Base-by-base conservation (phyloP, 1,140 invertebrate genomes). In the Lordiphosa stackelbergi region DNA sequence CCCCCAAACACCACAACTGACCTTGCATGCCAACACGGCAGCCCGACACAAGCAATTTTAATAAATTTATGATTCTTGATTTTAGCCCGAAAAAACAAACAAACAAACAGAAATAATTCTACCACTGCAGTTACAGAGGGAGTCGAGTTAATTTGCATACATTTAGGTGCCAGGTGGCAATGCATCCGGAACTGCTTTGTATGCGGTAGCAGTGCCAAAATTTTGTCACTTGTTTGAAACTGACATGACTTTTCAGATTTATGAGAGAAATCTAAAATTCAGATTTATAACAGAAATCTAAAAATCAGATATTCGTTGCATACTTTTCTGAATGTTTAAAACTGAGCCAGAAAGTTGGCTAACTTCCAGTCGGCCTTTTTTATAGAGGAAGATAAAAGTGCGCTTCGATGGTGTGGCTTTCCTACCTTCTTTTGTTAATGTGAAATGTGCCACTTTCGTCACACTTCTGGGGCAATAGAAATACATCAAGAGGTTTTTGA, bases 31-130 rank as follows among this genome's bases (percentile, higher is more conserved):
- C 36, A 58, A 47, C 46, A 43, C 55, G 48, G 12, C 53, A 55
- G 19, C 35, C 52, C n/a, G 24, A 45, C 59, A 59, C 47, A 58
- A 54, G 41, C 36, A 28, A 63, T 69, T 69, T 69, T 69, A 69
- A 69, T 69, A 69, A 69, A 69, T 69, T 69, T 69, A 69, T 69
- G 66, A 62, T 69, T 63, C 64, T 55, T 69, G 66, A 69, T 70
- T 43, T 36, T 48, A 47, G 55, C 46, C 66, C 57, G 49, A 69
- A 69, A 55, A 43, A 43, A 37, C 4, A 34, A 40, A 38, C 13
- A 38, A 38, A 37, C 31, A 41, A 42, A 49, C 57, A 61, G 36
- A 35, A 63, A 61, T 16, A 51, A 53, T 48, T 35, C 24, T 37
- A 53, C 46, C 63, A 12, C 22, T 28, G 10, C 28, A 56, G 63